Evolutionary conservation across 2,113 vertebrate genomes (phyloP).

Genomic region (Eulemur rufifrons): DNA sequence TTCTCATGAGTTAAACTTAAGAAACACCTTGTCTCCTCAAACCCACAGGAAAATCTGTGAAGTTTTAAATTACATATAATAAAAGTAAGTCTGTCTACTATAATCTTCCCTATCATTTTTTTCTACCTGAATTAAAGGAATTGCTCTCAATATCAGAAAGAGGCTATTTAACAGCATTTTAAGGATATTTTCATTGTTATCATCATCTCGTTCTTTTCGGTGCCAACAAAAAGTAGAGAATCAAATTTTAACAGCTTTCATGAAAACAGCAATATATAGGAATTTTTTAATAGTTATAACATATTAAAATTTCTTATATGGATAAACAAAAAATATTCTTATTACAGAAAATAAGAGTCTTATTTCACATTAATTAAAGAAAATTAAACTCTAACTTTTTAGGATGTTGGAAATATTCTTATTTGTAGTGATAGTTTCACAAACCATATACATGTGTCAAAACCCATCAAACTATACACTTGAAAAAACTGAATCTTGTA

Average conservation of each 20-base stretch:
- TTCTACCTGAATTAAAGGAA: neutral
- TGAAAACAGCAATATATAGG: neutral
- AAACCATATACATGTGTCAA: neutral
- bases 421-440: neutral
- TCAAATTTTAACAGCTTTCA: neutral
- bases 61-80: neutral
- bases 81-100: constrained; percentile 12
- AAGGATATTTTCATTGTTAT: neutral
- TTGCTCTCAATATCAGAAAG: neutral
- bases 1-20: neutral
- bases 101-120: neutral
- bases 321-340: neutral
- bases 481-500: neutral
- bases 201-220: neutral
- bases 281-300: neutral
- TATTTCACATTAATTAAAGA: neutral
- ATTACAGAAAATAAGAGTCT: neutral
- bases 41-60: neutral
- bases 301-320: neutral
- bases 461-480: neutral
- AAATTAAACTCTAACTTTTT: neutral
- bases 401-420: neutral
- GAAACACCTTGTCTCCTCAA: neutral
- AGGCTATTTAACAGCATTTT: neutral
- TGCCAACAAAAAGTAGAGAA: neutral